These are phyloP conservation scores for Euproctis similis DNA, from an alignment of 2,888 invertebrate species.

Conservation along the genomic window DNA sequence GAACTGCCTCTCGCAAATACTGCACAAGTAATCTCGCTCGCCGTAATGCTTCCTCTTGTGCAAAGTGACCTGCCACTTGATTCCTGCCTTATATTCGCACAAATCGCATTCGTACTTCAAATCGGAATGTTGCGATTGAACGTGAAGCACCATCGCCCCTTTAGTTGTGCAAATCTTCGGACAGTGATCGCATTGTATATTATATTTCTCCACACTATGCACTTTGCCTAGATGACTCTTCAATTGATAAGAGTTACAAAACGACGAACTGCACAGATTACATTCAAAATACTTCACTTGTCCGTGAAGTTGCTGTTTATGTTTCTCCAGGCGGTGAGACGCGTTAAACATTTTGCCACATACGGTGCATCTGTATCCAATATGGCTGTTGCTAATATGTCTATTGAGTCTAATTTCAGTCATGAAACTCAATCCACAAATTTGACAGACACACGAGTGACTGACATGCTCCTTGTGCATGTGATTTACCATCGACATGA, in stretches of 20 bases:
- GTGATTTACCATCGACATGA: slow-evolving; percentile 41
- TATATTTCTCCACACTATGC: slow-evolving; percentile 54
- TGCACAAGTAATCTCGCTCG: slow-evolving; percentile 67
- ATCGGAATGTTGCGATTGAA: slow-evolving; percentile 64
- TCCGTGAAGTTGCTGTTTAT: slow-evolving; percentile 45
- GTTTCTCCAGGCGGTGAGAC: slow-evolving; percentile 36
- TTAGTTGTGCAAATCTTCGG: slow-evolving; percentile 61
- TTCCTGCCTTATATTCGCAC: slow-evolving; percentile 48
- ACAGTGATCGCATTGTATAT: slow-evolving; percentile 54
- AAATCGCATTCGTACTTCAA: slow-evolving; percentile 43
- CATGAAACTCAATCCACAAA: slow-evolving; percentile 48
- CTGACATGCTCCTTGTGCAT: slow-evolving; percentile 50
- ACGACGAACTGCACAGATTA: slow-evolving; percentile 36
- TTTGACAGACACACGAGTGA: slow-evolving; percentile 48
- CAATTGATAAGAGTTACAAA: slow-evolving; percentile 41
- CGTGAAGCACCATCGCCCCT: slow-evolving; percentile 70
- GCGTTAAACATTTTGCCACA: slow-evolving; percentile 64
- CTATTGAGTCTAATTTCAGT: slow-evolving; percentile 40
- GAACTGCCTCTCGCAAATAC: slow-evolving; percentile 71
- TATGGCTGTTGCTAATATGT: slow-evolving; percentile 41
- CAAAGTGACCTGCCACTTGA: slow-evolving; percentile 48
- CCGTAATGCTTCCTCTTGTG: slow-evolving; percentile 69
- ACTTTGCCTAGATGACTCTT: slow-evolving; percentile 57
- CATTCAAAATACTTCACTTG: slow-evolving; percentile 34
- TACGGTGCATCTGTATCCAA: slow-evolving; percentile 35